Percentiles rank a stretch among this genome's conserved stretches.
These are phyloP conservation scores for Catamblyrhynchus diadema DNA, from an alignment of 2,797 vertebrate species.

Conservation along the genomic window DNA sequence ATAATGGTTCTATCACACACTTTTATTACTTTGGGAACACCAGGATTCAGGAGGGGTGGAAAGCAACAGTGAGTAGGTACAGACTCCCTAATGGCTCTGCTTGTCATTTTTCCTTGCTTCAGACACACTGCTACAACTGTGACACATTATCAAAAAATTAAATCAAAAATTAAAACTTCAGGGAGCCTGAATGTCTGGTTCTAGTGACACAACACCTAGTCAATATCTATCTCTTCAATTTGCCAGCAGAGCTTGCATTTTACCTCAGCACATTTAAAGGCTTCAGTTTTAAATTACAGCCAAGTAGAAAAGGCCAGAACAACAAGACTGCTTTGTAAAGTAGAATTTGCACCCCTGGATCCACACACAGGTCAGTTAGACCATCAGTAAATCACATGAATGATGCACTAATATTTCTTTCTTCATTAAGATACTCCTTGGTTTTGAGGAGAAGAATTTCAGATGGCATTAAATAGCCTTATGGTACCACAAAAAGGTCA, in stretches of 20 bases:
- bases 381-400: background rate
- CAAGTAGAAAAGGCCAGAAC: background rate
- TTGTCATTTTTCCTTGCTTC: slow-evolving; percentile 54
- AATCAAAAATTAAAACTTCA: slow-evolving; percentile 79
- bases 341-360: background rate
- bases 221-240: slow-evolving; percentile 53
- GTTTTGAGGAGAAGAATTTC: background rate
- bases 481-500: background rate
- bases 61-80: background rate
- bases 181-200: slow-evolving; percentile 74
- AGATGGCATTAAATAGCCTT: background rate
- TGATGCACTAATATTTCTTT: background rate
- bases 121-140: slow-evolving; percentile 56
- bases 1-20: background rate
- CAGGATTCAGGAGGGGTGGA: background rate
- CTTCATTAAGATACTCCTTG: background rate
- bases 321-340: background rate
- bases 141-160: slow-evolving; percentile 76
- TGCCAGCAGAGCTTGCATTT: slow-evolving; percentile 26
- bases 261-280: slow-evolving; percentile 15
- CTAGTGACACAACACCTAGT: slow-evolving; percentile 66
- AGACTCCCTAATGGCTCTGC: slow-evolving; percentile 38
- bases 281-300: slow-evolving; percentile 29
- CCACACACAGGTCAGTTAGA: background rate
- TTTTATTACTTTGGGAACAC: background rate